A percentile compares a stretch with the other conserved stretches of the same genome.
Evolutionary conservation across 2,113 vertebrate species (phyloP).

Genomic region (Zapus hudsonius): DNA sequence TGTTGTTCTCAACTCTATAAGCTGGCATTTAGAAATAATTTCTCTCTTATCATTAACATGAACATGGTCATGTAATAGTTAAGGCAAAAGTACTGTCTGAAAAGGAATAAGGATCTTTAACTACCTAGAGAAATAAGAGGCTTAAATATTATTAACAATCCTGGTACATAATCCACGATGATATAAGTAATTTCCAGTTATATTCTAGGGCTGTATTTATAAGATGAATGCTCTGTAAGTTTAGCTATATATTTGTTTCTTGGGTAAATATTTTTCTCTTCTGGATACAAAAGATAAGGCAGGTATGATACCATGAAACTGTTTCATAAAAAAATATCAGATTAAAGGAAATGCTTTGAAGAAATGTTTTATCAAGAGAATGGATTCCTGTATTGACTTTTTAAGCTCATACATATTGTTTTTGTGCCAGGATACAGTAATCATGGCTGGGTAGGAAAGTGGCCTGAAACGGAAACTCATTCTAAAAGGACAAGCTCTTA

Average conservation of each 20-base stretch:
- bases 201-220: background rate
- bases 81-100: background rate
- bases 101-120: constrained; percentile 36
- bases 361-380: constrained; percentile 35
- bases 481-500: background rate
- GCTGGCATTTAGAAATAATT: background rate
- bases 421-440: background rate
- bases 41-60: constrained; percentile 21
- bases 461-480: background rate
- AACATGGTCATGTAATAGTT: background rate
- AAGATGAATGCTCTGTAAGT: constrained; percentile 20
- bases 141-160: constrained; percentile 35
- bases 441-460: background rate
- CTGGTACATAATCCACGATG: background rate
- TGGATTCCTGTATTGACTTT: background rate
- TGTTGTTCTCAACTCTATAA: background rate
- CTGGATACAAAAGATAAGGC: background rate
- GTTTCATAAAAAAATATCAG: background rate
- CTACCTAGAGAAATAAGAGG: background rate
- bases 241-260: background rate
- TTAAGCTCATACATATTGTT: background rate
- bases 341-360: constrained; percentile 39
- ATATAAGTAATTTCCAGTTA: constrained; percentile 19
- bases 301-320: background rate
- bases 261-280: background rate